Evolutionary conservation across 2,113 vertebrate genomes (phyloP).

Genomic region (Microcebus griseorufus): DNA sequence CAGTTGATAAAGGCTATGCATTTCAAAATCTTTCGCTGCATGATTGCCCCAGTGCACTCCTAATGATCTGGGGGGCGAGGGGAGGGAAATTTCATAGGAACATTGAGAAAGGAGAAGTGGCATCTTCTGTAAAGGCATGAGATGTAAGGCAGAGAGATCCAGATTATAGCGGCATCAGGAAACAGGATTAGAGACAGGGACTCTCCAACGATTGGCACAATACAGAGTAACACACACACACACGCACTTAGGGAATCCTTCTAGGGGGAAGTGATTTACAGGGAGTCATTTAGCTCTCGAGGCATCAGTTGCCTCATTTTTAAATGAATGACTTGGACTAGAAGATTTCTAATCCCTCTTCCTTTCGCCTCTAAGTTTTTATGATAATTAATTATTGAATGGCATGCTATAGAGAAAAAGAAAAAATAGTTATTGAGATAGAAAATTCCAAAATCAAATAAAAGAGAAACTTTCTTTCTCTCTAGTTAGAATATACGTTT

Average conservation of each 20-base stretch:
- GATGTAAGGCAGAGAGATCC: not conserved
- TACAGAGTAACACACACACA: not conserved
- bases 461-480: not conserved
- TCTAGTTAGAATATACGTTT: slow-evolving; percentile 17
- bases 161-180: not conserved
- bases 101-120: not conserved
- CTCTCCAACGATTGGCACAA: not conserved
- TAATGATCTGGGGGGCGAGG: not conserved
- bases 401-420: not conserved
- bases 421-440: not conserved
- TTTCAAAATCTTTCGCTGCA: slow-evolving; percentile 32
- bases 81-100: not conserved
- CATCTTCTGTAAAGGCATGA: not conserved
- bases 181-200: not conserved
- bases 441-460: not conserved
- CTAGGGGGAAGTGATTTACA: not conserved
- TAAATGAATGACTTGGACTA: not conserved
- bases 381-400: slow-evolving; percentile 23
- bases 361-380: not conserved
- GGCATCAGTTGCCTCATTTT: not conserved
- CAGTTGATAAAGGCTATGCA: not conserved
- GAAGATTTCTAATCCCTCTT: not conserved
- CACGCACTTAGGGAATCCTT: not conserved
- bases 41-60: not conserved
- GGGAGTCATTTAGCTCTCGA: not conserved